phyloP scores from a whole-genome alignment of 2,113 vertebrate genomes.

The Odontesthes bonariensis region DNA sequence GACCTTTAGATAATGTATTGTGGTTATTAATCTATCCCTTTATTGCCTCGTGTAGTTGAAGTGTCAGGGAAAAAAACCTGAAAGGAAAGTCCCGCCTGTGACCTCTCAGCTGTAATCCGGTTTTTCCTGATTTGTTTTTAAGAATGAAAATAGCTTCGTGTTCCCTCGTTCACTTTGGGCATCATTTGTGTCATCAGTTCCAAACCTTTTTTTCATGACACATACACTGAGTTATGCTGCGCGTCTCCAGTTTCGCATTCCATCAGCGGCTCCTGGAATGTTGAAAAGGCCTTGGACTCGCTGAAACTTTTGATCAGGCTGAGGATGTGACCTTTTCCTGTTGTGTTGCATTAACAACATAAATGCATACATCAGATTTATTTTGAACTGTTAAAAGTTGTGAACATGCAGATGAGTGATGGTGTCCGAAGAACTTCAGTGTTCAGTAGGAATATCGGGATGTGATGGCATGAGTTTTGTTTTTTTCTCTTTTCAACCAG shows the following conservation, averaged over 20 bases:
- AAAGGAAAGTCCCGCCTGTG: background rate
- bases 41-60: background rate
- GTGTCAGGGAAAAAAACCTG: background rate
- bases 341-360: too few relatives aligned
- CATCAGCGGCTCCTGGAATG: background rate
- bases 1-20: too few relatives aligned
- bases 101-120: constrained; percentile 23
- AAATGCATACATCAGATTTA: too few relatives aligned
- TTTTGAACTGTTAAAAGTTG: too few relatives aligned
- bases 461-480: too few relatives aligned
- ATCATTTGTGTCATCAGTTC: background rate
- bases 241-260: background rate
- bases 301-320: too few relatives aligned
- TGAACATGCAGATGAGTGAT: too few relatives aligned
- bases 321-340: too few relatives aligned
- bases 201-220: background rate
- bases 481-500: too few relatives aligned
- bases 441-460: too few relatives aligned
- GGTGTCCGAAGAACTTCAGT: too few relatives aligned
- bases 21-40: background rate
- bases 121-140: constrained; percentile 9
- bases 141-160: background rate
- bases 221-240: background rate
- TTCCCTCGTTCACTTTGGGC: background rate
- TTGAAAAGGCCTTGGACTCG: too few relatives aligned